Conservation (phyloP, 2,888 invertebrate genomes). For the Oasisia sp. region DNA sequence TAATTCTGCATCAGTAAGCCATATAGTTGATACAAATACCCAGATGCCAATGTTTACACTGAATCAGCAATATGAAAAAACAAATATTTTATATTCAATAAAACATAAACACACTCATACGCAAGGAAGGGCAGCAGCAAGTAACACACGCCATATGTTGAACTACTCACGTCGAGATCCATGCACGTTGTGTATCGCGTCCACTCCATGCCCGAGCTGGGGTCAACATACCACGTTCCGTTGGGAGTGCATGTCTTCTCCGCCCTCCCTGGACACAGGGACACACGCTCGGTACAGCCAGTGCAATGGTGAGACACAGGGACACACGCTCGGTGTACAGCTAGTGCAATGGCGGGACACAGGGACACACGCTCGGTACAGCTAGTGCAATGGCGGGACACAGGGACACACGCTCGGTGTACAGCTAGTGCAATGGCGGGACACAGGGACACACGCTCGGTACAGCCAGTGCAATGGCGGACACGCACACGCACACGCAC, state of each 20-base stretch:
- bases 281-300: not conserved
- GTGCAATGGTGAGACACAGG: not conserved
- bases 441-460: not conserved
- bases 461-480: not conserved
- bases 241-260: constrained; percentile 48
- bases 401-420: not conserved
- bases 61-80: too few species aligned
- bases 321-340: not conserved
- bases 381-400: not conserved
- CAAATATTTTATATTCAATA: too few species aligned
- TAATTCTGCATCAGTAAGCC: too few species aligned
- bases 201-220: constrained; percentile 43
- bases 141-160: not conserved
- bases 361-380: not conserved
- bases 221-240: constrained; percentile 47
- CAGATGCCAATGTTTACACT: too few species aligned
- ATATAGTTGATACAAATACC: too few species aligned
- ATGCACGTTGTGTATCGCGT: constrained; percentile 47
- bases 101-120: too few species aligned
- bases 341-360: not conserved
- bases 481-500: not conserved
- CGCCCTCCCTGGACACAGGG: constrained; percentile 29
- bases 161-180: constrained; percentile 38
- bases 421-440: not conserved
- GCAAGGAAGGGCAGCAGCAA: too few species aligned